These are phyloP conservation scores for Lepisosteus oculatus DNA, from an alignment of 2,113 vertebrate genomes.

Conservation along the genomic window DNA sequence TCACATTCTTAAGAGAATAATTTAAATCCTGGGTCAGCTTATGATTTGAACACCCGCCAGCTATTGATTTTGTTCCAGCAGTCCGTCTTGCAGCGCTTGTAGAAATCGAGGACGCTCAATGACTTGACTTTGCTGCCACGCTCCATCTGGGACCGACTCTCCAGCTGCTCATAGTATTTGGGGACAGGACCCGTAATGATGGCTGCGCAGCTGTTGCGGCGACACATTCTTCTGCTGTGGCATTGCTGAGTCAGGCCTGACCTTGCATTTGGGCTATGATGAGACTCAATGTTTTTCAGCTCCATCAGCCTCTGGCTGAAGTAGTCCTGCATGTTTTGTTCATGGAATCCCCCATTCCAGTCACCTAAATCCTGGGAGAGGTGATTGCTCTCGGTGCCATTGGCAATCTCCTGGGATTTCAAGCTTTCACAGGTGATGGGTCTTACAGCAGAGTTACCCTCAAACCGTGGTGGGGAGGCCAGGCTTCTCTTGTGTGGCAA, in stretches of 20 bases:
- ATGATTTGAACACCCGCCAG: constrained; percentile 10
- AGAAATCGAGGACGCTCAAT: neutral
- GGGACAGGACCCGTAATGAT: accelerated
- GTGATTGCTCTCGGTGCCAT: neutral
- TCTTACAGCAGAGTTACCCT: neutral
- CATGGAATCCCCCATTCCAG: constrained; percentile 11
- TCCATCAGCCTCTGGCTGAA: constrained; percentile 34
- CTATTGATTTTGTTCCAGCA: constrained; percentile 20
- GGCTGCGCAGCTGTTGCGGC: constrained; percentile 22
- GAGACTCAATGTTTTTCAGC: constrained; percentile 26
- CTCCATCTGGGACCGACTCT: accelerated
- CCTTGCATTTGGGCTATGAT: neutral
- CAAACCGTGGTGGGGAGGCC: neutral
- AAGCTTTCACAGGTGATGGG: neutral
- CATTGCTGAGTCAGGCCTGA: neutral
- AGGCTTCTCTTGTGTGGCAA: constrained; percentile 18
- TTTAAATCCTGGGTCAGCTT: neutral
- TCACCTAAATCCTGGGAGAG: neutral
- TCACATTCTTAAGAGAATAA: no score
- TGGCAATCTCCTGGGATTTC: neutral
- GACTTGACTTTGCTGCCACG: accelerated
- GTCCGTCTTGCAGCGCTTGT: neutral
- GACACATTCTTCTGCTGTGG: neutral
- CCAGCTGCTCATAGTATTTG: accelerated
- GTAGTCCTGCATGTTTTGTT: constrained; percentile 40